Evolutionary conservation across 2,113 vertebrate species (phyloP).

Genomic region (Tringa solitaria): DNA sequence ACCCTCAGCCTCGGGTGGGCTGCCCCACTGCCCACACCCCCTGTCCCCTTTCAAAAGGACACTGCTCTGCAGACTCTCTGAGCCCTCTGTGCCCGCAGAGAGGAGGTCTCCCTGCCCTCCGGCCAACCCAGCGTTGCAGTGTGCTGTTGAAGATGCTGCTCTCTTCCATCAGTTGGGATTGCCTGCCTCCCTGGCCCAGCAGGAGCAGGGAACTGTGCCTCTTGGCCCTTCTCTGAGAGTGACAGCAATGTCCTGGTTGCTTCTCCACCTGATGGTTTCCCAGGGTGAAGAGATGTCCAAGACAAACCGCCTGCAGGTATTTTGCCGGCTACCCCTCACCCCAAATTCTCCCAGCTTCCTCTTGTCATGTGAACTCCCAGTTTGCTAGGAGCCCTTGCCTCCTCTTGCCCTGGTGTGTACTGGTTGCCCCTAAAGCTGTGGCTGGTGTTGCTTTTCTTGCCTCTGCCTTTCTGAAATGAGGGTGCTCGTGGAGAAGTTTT

Average conservation of each 20-base stretch:
- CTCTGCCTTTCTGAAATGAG: background rate
- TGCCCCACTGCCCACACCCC: background rate
- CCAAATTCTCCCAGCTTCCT: background rate
- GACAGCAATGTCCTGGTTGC: background rate
- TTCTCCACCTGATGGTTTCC: background rate
- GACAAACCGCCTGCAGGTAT: background rate
- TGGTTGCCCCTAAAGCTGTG: background rate
- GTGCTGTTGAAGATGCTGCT: background rate
- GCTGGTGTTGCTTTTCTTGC: background rate
- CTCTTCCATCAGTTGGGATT: background rate
- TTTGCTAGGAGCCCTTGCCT: background rate
- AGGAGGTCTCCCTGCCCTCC: background rate
- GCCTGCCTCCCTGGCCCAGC: background rate
- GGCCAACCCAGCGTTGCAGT: accelerated
- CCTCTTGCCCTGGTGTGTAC: background rate
- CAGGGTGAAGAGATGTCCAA: background rate
- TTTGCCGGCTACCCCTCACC: background rate
- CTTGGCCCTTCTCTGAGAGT: background rate
- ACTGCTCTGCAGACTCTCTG: background rate
- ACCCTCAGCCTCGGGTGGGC: background rate
- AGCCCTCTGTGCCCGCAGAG: background rate
- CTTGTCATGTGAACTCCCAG: background rate
- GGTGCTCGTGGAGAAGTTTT: background rate
- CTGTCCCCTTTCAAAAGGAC: background rate
- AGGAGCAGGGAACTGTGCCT: background rate